phyloP scores from a whole-genome alignment of 1,140 invertebrate genomes.

The Caenorhabditis remanei region DNA sequence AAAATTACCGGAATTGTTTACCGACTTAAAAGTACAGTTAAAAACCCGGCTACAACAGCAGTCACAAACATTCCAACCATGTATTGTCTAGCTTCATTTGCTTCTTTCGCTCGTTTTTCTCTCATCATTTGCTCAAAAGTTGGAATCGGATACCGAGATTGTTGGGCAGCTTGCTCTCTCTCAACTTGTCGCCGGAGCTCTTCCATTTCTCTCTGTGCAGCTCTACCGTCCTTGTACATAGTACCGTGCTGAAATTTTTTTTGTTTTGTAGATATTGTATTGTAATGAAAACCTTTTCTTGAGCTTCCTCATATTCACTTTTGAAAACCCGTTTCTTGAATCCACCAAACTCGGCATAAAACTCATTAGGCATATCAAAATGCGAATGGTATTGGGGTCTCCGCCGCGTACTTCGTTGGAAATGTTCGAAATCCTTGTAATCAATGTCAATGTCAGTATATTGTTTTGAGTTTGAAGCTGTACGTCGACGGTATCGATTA shows the following conservation, averaged over 20 bases:
- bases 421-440: slow-evolving; percentile 67
- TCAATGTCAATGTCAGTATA: slow-evolving; percentile 68
- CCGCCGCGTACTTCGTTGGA: slow-evolving; percentile 63
- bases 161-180: slow-evolving; percentile 57
- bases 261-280: not conserved
- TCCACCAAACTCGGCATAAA: slow-evolving; percentile 65
- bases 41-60: slow-evolving; percentile 22
- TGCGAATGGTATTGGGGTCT: slow-evolving; percentile 61
- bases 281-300: slow-evolving; percentile 40
- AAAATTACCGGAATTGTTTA: not conserved
- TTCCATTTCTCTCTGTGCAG: slow-evolving; percentile 62
- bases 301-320: slow-evolving; percentile 58
- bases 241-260: slow-evolving; percentile 36
- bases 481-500: slow-evolving; percentile 24
- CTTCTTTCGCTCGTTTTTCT: slow-evolving; percentile 63
- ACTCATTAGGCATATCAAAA: slow-evolving; percentile 66
- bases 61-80: slow-evolving; percentile 55
- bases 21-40: slow-evolving; percentile 17
- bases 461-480: slow-evolving; percentile 17
- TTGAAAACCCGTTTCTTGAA: slow-evolving; percentile 53
- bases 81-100: slow-evolving; percentile 58
- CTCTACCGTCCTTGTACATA: slow-evolving; percentile 64
- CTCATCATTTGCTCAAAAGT: slow-evolving; percentile 66
- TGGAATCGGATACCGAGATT: slow-evolving; percentile 61
- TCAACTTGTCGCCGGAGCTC: slow-evolving; percentile 63